A percentile compares a stretch with the other conserved stretches of the same genome.
phyloP scores from a whole-genome alignment of 2,797 vertebrate species.

The Pseudopleuronectes americanus region DNA sequence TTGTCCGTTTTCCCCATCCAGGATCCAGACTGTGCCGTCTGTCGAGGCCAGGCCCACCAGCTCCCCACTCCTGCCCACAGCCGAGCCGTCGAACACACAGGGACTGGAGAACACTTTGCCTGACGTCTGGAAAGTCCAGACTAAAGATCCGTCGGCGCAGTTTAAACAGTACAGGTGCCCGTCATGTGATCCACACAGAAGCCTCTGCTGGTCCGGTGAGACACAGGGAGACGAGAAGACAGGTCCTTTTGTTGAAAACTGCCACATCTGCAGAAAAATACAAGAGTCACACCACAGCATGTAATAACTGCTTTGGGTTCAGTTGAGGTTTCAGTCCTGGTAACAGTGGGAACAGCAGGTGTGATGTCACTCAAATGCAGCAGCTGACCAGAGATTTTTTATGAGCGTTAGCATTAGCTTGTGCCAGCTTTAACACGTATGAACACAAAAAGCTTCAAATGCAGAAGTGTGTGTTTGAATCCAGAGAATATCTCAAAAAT shows the following conservation, averaged over 20 bases:
- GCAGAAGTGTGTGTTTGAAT: too few relatives aligned
- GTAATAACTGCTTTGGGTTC: too few relatives aligned
- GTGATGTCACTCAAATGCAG: background rate
- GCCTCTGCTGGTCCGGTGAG: conserved; percentile 67
- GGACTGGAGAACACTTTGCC: conserved; percentile 91
- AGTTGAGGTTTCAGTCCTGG: background rate
- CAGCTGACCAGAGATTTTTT: too few relatives aligned
- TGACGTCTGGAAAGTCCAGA: conserved; percentile 90
- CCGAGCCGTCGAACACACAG: conserved; percentile 81
- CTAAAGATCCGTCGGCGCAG: conserved; percentile 80
- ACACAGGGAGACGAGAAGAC: conserved; percentile 94
- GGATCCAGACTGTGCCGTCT: conserved; percentile 91
- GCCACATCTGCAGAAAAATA: conserved; percentile 86
- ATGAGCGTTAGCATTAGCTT: background rate
- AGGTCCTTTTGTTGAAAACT: conserved; percentile 87
- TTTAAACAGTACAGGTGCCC: conserved; percentile 88
- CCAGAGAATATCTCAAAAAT: too few relatives aligned
- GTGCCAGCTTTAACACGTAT: too few relatives aligned
- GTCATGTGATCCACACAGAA: conserved; percentile 95
- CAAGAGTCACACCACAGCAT: background rate
- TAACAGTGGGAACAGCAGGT: background rate
- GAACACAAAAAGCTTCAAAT: too few relatives aligned
- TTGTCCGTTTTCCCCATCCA: conserved; percentile 85
- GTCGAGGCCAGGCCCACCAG: conserved; percentile 89
- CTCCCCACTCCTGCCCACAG: conserved; percentile 56